These are phyloP conservation scores for Myripristis murdjan DNA, from an alignment of 2,797 vertebrate genomes.

Conservation along the genomic window DNA sequence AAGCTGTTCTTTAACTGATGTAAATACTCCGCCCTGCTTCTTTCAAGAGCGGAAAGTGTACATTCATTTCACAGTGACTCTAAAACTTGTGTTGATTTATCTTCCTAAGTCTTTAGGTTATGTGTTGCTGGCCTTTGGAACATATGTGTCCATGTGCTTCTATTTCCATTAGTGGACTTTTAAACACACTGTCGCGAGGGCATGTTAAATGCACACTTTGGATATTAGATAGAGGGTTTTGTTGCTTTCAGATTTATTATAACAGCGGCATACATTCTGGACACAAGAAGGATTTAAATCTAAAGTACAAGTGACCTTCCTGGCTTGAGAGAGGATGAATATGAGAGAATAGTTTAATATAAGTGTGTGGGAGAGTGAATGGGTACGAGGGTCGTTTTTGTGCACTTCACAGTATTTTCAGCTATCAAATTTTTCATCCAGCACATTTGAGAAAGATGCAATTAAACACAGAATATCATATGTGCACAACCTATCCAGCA, in stretches of 20 bases:
- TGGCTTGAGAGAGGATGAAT: constrained; percentile 63
- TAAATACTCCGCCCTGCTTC: constrained; percentile 2
- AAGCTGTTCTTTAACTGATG: background rate
- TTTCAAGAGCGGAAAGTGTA: constrained; percentile 2
- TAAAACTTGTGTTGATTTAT: constrained; percentile 28
- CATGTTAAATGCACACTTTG: constrained; percentile 71
- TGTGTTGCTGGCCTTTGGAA: constrained; percentile 30
- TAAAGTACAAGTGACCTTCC: constrained; percentile 64
- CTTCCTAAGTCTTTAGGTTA: constrained; percentile 51
- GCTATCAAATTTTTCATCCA: background rate
- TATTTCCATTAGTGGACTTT: constrained; percentile 69
- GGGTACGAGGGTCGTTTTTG: constrained; percentile 48
- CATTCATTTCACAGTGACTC: constrained; percentile 20
- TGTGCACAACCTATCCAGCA: constrained; percentile 1
- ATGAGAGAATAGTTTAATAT: constrained; percentile 60
- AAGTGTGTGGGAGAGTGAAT: constrained; percentile 57
- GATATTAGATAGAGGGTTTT: constrained; percentile 73
- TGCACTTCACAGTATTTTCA: constrained; percentile 45
- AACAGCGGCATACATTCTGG: constrained; percentile 52
- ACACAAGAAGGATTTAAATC: constrained; percentile 76
- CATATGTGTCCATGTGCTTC: constrained; percentile 43
- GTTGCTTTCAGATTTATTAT: constrained; percentile 78
- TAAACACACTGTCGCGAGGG: constrained; percentile 59
- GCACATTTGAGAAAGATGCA: constrained; percentile 40
- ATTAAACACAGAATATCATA: constrained; percentile 15